A percentile compares a stretch with the other conserved stretches of the same genome.
Evolutionary conservation across 2,797 vertebrate species (phyloP).

Genomic region (Coluber constrictor): DNA sequence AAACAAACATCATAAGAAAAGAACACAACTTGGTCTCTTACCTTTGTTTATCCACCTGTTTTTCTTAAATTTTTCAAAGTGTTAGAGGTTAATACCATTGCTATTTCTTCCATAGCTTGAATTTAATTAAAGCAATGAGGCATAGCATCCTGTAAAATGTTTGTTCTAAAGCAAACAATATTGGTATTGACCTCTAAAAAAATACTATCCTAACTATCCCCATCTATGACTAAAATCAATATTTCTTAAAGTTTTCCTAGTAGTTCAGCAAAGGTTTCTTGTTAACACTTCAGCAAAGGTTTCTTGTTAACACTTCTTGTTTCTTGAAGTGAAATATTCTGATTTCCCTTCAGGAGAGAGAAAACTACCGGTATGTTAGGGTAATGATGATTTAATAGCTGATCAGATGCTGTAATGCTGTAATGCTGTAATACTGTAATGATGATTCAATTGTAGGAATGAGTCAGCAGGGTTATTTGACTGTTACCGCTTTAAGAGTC

Average conservation of each 20-base stretch:
- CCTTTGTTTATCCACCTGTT: conserved; percentile 50
- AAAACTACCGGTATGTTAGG: too few species aligned
- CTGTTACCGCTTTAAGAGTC: too few species aligned
- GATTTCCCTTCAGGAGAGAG: conserved; percentile 1
- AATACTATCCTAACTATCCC: conserved; percentile 68
- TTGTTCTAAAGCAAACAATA: conserved; percentile 69
- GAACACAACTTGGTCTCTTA: conserved; percentile 32
- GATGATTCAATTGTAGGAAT: too few species aligned
- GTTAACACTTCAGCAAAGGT: neutral
- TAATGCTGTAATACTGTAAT: too few species aligned
- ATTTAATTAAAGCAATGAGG: conserved; percentile 72
- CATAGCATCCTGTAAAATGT: conserved; percentile 67
- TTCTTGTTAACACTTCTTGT: too few species aligned
- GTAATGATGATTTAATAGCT: too few species aligned
- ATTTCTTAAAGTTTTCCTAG: conserved; percentile 63
- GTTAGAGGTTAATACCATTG: conserved; percentile 72
- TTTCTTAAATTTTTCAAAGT: conserved; percentile 68
- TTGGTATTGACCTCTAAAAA: conserved; percentile 68
- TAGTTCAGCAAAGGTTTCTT: conserved; percentile 23
- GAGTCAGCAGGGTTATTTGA: too few species aligned
- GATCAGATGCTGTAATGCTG: too few species aligned
- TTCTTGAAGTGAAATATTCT: conserved; percentile 8
- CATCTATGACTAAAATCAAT: conserved; percentile 65
- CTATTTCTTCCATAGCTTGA: conserved; percentile 70
- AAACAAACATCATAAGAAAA: neutral